Percentiles rank a stretch among this genome's conserved stretches.
These are phyloP conservation scores for Typhlichthys eigenmanni DNA, from an alignment of 2,797 vertebrate species.

Conservation along the genomic window DNA sequence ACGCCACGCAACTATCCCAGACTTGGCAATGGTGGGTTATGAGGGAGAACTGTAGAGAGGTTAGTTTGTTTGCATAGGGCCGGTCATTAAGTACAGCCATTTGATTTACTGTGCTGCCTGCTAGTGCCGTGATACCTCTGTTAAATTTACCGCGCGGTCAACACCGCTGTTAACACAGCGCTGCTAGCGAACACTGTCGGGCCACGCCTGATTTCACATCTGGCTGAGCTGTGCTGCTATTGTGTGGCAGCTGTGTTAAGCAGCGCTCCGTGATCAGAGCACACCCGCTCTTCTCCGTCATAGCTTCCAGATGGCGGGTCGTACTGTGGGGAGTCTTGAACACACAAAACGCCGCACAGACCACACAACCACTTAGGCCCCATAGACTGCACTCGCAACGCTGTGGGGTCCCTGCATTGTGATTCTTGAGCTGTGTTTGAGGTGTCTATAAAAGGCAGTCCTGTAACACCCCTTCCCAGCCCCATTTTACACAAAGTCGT, in stretches of 20 bases:
- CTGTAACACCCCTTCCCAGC: no score
- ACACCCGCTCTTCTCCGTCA: slow-evolving; percentile 54
- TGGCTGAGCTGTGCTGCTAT: slow-evolving; percentile 45
- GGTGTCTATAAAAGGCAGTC: slow-evolving; percentile 51
- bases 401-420: slow-evolving; percentile 35
- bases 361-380: slow-evolving; percentile 54
- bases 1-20: no score
- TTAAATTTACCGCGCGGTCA: slow-evolving; percentile 12
- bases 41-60: no score
- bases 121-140: slow-evolving; percentile 9
- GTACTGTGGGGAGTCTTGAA: slow-evolving; percentile 50
- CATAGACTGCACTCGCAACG: slow-evolving; percentile 34
- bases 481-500: slow-evolving; percentile 16
- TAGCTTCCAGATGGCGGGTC: slow-evolving; percentile 64
- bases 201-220: slow-evolving; percentile 21
- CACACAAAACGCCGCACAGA: slow-evolving; percentile 52
- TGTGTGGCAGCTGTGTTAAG: slow-evolving; percentile 62
- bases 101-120: slow-evolving; percentile 2
- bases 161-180: slow-evolving; percentile 22
- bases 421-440: slow-evolving; percentile 47
- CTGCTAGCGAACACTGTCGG: slow-evolving; percentile 42
- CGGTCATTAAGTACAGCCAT: background rate
- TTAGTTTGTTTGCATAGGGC: background rate
- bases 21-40: no score
- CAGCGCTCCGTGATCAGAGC: slow-evolving; percentile 56